phyloP scores from a whole-genome alignment of 2,113 vertebrate species.

The Cavia aperea region DNA sequence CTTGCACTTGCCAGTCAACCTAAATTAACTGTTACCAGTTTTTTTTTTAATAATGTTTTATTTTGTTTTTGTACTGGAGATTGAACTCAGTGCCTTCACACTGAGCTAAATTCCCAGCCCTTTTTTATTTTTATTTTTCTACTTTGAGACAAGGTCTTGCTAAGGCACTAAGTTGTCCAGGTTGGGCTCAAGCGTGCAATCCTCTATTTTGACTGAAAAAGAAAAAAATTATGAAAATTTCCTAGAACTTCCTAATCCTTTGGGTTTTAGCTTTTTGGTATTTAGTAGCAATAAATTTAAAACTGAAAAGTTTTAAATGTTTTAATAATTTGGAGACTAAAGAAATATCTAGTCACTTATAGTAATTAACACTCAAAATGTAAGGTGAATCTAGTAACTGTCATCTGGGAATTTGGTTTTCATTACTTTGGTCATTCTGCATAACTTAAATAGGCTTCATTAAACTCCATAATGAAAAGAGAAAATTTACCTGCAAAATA shows the following conservation, averaged over 20 bases:
- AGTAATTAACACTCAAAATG: not conserved
- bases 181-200: not conserved
- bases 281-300: slow-evolving; percentile 26
- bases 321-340: not conserved
- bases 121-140: not conserved
- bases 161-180: not conserved
- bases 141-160: not conserved
- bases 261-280: not conserved
- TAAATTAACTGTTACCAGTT: slow-evolving; percentile 4
- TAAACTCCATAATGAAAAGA: not conserved
- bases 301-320: not conserved
- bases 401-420: slow-evolving; percentile 20
- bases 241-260: not conserved
- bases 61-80: not conserved
- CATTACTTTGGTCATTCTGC: slow-evolving; percentile 1
- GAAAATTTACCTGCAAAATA: slow-evolving; percentile 17
- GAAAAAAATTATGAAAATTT: not conserved
- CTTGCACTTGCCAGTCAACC: not conserved
- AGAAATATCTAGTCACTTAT: not conserved
- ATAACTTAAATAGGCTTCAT: slow-evolving; percentile 11
- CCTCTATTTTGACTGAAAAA: not conserved
- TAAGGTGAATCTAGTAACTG: slow-evolving; percentile 8
- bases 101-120: not conserved
- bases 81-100: not conserved
- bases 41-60: not conserved